Base-by-base conservation (phyloP, 2,113 vertebrate genomes). In the Eulacestoma nigropectus region DNA sequence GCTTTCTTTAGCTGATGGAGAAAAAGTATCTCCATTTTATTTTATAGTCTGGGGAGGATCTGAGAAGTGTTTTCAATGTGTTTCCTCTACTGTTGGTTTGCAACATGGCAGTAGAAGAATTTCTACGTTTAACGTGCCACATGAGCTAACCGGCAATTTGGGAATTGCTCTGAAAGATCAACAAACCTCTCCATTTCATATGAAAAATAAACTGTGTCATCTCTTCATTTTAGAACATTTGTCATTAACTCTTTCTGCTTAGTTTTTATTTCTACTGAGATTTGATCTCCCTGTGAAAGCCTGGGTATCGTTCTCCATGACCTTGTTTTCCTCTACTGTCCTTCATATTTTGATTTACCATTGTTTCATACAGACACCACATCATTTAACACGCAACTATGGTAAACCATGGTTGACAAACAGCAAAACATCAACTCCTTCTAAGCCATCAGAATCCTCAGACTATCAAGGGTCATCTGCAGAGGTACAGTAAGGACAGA, bases 401-500 rank as follows among this genome's bases (percentile, higher is more conserved):
- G 99, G 99, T 99, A 99, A 99, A 97, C 99, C 99, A 97, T 99
- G 99, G 99, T 98, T 99, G 98, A 98, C 98, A 99, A 99, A 99
- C 99, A 99, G 99, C 99, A 99, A 99, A 99, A 98, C 99, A 97
- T 98, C 98, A 98, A 98, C 98, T 98, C 98, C 99, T 98, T 97
- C 99, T 99, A 99, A 99, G 97, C 98, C 98, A 98, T 98, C 99
- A 96, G 99, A 99, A 97, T 98, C 99, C 98, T 98, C 99, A 98
- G 99, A 98, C 97, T 99, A 97, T 97, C 98, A 98, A 97, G 98
- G 98, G 97, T 98, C 99, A 93, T 99, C 99, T 97, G 97, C 98
- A 98, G 99, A 99, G 99, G 99, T 99, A 99, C 98, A 85, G 98
- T 99, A 98, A 98, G 97, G 97, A 96, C 87, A 96, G 95, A 89